Base-by-base conservation (phyloP, 2,797 vertebrate species). In the Scleropages formosus region DNA sequence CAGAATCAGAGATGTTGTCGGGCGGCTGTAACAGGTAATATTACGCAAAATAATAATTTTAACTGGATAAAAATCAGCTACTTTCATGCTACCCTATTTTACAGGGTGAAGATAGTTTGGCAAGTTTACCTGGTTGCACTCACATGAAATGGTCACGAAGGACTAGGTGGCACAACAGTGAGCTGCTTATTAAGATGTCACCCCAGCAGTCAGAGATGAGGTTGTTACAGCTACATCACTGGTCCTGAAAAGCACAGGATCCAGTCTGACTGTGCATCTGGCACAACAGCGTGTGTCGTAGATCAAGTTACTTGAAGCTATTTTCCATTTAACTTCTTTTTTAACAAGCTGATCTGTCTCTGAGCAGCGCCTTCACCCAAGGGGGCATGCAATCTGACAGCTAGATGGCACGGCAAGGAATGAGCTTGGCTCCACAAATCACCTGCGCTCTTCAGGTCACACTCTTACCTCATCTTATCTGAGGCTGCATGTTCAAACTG, bases 141-240 rank as follows among this genome's bases (percentile, higher is more conserved):
- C 51, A 71, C 49, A 18, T 61, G 15, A 58, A 67, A 71, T 58
- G 8, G 27, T 58, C 47, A 56, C 16, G 24, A 56, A 70, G 12
- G 1, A 56, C 56, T 56, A 27, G 68, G 68, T 56, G 49, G 16
- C 16, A 20, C 49, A 27, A 58, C 56, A 70, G 56, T 27, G 51
- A 70, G 51, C 16, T 70, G 68, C 22, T 53, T 16, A 8, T 12
- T 47, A 16, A 22, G 15, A 15, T 53, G 22, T 26, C 53, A 51
- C 67, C 47, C n/a, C n/a, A n/a, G n/a, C n/a, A n/a, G n/a, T n/a
- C n/a, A n/a, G n/a, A n/a, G n/a, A n/a, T n/a, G n/a, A n/a, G n/a
- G n/a, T n/a, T n/a, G 58, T 71, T 56, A 71, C 13, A 67, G 49
- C 67, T 49, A 67, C 27, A 71, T 53, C 71, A 7, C 68, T 31